Evolutionary conservation across 2,888 invertebrate species (phyloP), one percentile per base, ranked within the genome.

Genomic region (Gisinianus flammeolus): DNA sequence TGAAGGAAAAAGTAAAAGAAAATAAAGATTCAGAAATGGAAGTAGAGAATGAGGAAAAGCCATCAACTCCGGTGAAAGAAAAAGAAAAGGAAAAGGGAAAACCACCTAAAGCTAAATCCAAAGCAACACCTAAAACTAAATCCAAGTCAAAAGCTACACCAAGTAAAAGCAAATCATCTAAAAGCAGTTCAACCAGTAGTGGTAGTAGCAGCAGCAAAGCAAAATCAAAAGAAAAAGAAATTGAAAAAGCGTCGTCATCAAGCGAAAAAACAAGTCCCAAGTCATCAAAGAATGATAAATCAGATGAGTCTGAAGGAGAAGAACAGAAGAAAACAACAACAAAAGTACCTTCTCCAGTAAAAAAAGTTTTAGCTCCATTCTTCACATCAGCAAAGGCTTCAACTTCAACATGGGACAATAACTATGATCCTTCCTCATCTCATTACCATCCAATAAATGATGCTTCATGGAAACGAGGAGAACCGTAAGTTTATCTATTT

Each of bases 361-460:
- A 4, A 12, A 19, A 19, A 3, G 54, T n/a, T n/a, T n/a, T n/a
- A n/a, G n/a, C n/a, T n/a, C n/a, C n/a, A n/a, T n/a, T n/a, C n/a
- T n/a, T n/a, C n/a, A n/a, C n/a, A n/a, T n/a, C n/a, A n/a, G n/a
- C n/a, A n/a, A n/a, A n/a, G n/a, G n/a, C n/a, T n/a, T n/a, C n/a
- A n/a, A n/a, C n/a, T n/a, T n/a, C n/a, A 54, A 83, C 81, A 19
- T 83, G 84, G 81, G 81, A 83, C 54, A 80, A 87, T 0, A 89
- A 89, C 8, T 96, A 93, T 87, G 90, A 94, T 87, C 96, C 96
- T 0, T 87, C 89, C 30, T 90, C 91, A 85, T 81, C 88, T 0
- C 91, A 91, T 67, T 97, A 97, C 87, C 91, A 96, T 87, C 96
- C 96, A 0, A 90, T 96, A 19, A 88, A 91, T 0, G 91, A 95